Evolutionary conservation across 2,113 vertebrate genomes (phyloP).

Genomic region (Pterocles gutturalis): DNA sequence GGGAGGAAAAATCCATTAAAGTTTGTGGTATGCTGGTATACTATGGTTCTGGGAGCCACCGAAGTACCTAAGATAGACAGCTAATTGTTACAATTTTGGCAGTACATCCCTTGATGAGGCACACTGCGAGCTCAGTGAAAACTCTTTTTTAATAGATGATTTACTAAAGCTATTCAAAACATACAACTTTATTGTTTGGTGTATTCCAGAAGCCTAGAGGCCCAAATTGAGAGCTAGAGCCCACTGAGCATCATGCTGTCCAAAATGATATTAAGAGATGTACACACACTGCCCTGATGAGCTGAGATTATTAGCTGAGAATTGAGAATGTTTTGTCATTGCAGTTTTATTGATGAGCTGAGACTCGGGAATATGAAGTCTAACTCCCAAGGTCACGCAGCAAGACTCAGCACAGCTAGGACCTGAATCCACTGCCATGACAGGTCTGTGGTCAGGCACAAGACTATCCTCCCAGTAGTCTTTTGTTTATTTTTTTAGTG

Average conservation of each 20-base stretch:
- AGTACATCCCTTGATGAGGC: slow-evolving; percentile 3
- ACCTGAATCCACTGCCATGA: neutral
- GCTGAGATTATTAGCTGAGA: neutral
- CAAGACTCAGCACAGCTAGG: neutral
- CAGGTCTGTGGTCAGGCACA: neutral
- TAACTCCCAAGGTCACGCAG: neutral
- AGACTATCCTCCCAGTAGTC: neutral
- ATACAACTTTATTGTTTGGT: slow-evolving; percentile 8
- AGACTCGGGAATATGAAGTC: neutral
- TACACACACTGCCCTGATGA: neutral
- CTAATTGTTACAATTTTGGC: slow-evolving; percentile 60
- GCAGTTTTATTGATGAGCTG: neutral
- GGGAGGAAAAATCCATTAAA: slow-evolving; percentile 37
- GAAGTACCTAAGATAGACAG: slow-evolving; percentile 51
- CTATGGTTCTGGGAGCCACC: slow-evolving; percentile 36
- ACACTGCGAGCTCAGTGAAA: neutral
- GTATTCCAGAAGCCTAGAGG: slow-evolving; percentile 6
- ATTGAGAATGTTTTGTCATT: neutral
- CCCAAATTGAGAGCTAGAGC: neutral
- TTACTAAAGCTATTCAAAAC: slow-evolving; percentile 45
- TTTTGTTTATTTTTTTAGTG: neutral
- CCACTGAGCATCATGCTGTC: neutral
- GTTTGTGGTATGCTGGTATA: slow-evolving; percentile 11
- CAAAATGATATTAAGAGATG: slow-evolving; percentile 4
- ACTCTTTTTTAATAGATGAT: neutral